A percentile compares a stretch with the other conserved stretches of the same genome.
Evolutionary conservation across 2,888 invertebrate genomes (phyloP).

Genomic region (Heliconius sara): DNA sequence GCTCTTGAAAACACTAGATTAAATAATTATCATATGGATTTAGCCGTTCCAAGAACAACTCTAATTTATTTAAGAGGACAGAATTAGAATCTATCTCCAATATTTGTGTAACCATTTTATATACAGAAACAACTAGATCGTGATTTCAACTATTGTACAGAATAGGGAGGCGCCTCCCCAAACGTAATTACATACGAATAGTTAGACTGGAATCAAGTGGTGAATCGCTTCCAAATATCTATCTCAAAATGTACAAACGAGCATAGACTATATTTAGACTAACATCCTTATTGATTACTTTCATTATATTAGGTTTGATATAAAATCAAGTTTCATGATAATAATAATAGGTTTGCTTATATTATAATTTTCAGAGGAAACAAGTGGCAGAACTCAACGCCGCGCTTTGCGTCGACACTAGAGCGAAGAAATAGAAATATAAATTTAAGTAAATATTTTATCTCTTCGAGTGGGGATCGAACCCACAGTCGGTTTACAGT

Average conservation of each 20-base stretch:
- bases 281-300: neutral
- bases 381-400: no score
- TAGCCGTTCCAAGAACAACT: neutral
- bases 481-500: no score
- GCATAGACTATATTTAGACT: neutral
- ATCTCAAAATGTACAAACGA: neutral
- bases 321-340: neutral
- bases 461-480: no score
- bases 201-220: slow-evolving; percentile 25
- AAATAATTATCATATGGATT: no score
- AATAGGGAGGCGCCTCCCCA: slow-evolving; percentile 19
- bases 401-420: no score
- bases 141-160: slow-evolving; percentile 23
- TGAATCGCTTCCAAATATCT: slow-evolving; percentile 19
- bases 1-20: no score
- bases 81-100: neutral
- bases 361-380: no score
- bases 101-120: slow-evolving; percentile 6
- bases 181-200: slow-evolving; percentile 31
- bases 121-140: neutral
- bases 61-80: neutral
- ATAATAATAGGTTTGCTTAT: neutral
- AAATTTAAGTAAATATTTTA: no score
- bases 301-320: neutral
- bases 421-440: no score